A percentile compares a stretch with the other conserved stretches of the same genome.
These are phyloP conservation scores for Oenanthe melanoleuca DNA, from an alignment of 2,113 vertebrate species.

Conservation along the genomic window DNA sequence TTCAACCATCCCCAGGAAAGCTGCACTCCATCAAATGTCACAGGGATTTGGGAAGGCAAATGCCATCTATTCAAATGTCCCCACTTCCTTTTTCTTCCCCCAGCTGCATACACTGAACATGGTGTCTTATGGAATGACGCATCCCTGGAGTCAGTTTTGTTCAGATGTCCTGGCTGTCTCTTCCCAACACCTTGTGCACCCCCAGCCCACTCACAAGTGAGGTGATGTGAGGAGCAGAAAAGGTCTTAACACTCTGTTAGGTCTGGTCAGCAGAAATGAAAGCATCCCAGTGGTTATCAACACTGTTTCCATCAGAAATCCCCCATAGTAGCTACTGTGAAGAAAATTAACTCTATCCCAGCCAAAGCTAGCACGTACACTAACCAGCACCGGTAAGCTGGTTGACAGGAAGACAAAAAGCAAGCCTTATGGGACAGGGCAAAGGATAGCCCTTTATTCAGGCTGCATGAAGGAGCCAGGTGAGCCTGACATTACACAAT, in stretches of 20 bases:
- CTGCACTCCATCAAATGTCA: fast-evolving
- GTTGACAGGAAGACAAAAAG: not conserved
- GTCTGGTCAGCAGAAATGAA: not conserved
- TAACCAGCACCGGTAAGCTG: not conserved
- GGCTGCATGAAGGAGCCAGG: not conserved
- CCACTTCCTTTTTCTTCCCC: not conserved
- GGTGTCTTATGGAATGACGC: not conserved
- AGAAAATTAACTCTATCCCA: not conserved
- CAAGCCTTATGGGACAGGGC: not conserved
- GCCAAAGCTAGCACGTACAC: not conserved
- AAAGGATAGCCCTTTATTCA: not conserved
- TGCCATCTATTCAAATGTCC: not conserved
- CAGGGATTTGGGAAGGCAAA: not conserved
- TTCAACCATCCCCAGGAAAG: not conserved
- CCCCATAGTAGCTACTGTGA: not conserved
- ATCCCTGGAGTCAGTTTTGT: not conserved
- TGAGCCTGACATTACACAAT: not conserved
- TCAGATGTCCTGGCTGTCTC: not conserved
- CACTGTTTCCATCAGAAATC: not conserved
- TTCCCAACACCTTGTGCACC: not conserved
- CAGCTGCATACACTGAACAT: not conserved
- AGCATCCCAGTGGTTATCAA: not conserved
- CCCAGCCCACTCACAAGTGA: not conserved
- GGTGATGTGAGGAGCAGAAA: not conserved
- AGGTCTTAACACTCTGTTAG: not conserved